Percentiles rank a stretch among this genome's conserved stretches.
phyloP scores from a whole-genome alignment of 2,888 invertebrate species.

The Plebejus melissa region DNA sequence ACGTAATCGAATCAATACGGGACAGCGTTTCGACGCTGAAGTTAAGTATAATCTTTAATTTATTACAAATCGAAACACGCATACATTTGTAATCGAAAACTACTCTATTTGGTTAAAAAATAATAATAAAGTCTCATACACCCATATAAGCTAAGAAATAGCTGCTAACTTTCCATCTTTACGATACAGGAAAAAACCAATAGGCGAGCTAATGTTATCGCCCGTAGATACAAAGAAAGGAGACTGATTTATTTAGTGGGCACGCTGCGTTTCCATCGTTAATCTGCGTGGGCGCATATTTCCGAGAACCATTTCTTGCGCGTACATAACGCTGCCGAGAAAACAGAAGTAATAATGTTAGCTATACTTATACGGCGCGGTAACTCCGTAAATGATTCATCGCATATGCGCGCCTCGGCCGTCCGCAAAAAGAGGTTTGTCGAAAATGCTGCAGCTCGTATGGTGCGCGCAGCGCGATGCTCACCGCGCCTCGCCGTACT shows the following conservation, averaged over 20 bases:
- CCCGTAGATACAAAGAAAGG: conserved; percentile 61
- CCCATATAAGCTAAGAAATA: not conserved
- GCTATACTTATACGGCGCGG: conserved; percentile 69
- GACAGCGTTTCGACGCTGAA: not conserved
- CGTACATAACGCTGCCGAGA: conserved; percentile 72
- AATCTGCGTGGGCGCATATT: conserved; percentile 76
- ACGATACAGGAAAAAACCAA: not conserved
- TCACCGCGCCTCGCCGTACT: conserved; percentile 49
- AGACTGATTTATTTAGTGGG: conserved; percentile 74
- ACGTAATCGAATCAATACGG: not conserved
- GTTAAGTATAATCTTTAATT: conserved; percentile 5
- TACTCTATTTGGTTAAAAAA: not conserved
- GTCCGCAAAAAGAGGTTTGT: conserved; percentile 73
- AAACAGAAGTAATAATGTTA: conserved; percentile 76
- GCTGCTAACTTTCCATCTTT: not conserved
- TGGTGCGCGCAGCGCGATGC: conserved; percentile 57
- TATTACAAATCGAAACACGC: not conserved
- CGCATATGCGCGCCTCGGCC: conserved; percentile 75
- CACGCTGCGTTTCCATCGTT: conserved; percentile 74
- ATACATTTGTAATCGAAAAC: not conserved
- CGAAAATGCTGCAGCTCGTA: conserved; percentile 68
- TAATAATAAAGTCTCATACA: not conserved
- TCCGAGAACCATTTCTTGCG: conserved; percentile 75
- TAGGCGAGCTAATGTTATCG: not conserved
- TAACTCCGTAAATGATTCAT: conserved; percentile 77